Conservation (phyloP, 1,140 invertebrate species). For the Adoxophyes honmai region DNA sequence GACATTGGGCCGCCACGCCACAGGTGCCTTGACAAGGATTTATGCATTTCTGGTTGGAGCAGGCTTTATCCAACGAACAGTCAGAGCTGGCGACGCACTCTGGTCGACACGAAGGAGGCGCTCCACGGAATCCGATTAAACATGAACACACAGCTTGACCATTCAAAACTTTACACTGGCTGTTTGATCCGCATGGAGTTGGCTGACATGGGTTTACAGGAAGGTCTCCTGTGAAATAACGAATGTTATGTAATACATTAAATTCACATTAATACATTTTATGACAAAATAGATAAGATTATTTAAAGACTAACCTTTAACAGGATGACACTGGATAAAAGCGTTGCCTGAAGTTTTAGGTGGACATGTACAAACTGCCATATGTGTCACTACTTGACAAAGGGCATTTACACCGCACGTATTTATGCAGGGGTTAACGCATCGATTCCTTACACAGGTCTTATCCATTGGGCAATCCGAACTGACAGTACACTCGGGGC, state of each 20-base stretch:
- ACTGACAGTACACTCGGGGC: slow-evolving; percentile 85
- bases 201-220: slow-evolving; percentile 77
- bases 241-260: slow-evolving; percentile 35
- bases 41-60: slow-evolving; percentile 80
- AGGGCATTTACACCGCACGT: slow-evolving; percentile 84
- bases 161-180: slow-evolving; percentile 80
- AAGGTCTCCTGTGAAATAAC: slow-evolving; percentile 54
- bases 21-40: slow-evolving; percentile 82
- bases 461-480: slow-evolving; percentile 84
- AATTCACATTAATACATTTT: slow-evolving; percentile 18
- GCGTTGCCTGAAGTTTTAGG: slow-evolving; percentile 84
- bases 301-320: slow-evolving; percentile 71
- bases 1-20: slow-evolving; percentile 79
- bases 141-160: slow-evolving; percentile 81
- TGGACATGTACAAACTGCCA: slow-evolving; percentile 85
- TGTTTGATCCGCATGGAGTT: slow-evolving; percentile 80
- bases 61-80: slow-evolving; percentile 78
- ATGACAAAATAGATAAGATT: slow-evolving; percentile 12
- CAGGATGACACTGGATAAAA: slow-evolving; percentile 80
- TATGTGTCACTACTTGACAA: slow-evolving; percentile 86
- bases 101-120: slow-evolving; percentile 80
- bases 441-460: slow-evolving; percentile 85
- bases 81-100: slow-evolving; percentile 80
- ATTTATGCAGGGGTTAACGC: slow-evolving; percentile 83
- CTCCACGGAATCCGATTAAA: slow-evolving; percentile 79